A percentile compares a stretch with the other conserved stretches of the same genome.
Conservation (phyloP, 2,113 vertebrate genomes). For the Proteles cristata region DNA sequence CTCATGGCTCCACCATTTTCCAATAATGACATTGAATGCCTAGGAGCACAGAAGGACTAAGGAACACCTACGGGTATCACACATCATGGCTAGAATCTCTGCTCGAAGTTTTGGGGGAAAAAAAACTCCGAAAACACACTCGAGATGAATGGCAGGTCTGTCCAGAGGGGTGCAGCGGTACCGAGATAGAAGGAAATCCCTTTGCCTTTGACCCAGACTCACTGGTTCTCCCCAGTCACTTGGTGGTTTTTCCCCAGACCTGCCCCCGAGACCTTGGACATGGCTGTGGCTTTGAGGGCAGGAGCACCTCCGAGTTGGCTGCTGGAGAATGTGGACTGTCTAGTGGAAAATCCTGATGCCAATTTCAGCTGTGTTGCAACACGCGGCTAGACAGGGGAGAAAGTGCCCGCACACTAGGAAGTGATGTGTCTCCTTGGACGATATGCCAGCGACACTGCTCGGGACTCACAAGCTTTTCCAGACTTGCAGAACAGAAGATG, state of each 20-base stretch:
- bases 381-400: not conserved
- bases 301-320: not conserved
- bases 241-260: conserved; percentile 15
- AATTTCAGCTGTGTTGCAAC: not conserved
- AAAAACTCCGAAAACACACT: not conserved
- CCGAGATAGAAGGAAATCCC: accelerated
- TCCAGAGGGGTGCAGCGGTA: not conserved
- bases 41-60: accelerated
- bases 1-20: not conserved
- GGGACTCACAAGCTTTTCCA: conserved; percentile 57
- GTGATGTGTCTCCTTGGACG: not conserved
- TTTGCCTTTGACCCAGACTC: not conserved
- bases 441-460: not conserved
- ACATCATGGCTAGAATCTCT: not conserved
- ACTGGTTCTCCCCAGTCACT: not conserved
- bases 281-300: not conserved
- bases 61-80: no score
- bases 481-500: not conserved
- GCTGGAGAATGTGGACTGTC: not conserved
- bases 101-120: not conserved
- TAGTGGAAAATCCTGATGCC: conserved; percentile 66
- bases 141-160: not conserved
- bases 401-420: conserved; percentile 1
- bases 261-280: not conserved
- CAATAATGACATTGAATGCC: not conserved